Base-by-base conservation (phyloP, 2,113 vertebrate species). In the Ginglymostoma cirratum region DNA sequence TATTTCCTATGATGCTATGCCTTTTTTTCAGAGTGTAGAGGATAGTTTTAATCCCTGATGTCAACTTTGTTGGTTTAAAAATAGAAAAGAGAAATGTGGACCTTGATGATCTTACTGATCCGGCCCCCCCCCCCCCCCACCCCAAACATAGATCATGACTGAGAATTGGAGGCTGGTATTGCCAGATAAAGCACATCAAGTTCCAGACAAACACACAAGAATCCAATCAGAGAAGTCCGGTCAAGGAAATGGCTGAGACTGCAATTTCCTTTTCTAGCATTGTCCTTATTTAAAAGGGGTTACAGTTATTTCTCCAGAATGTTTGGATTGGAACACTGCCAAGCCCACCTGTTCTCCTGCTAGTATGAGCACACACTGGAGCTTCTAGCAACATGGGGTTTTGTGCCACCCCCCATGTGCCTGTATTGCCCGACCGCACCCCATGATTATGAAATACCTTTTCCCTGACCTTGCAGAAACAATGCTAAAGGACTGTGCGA, bases 91-190 rank as follows among this genome's bases (percentile, higher is more conserved):
- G 80, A 19, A 83, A 45, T 6, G 5, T 83, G 5, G 38, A 38
- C 78, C n/a, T 83, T 42, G 1, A 17, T 45, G 0, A 42, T 83
- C 80, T 38, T 0, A 38, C 80, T 83, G 80, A 83, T 4, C 0
- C 2, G 5, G 17, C 3, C 42, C 17, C 14, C n/a, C 3, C 42
- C 17, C 14, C 0, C 42, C 1, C 0, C 42, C n/a, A 2, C 48
- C n/a, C 17, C 42, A 4, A 83, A 5, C n/a, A n/a, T 23, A 17
- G 17, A 42, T 21, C 80, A 38, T 1, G 38, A 45, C 38, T 1
- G 14, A 83, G 42, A 17, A 45, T 83, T 83, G 38, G 80, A 42
- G 80, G 4, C 38, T 7, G 38, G 38, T 83, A 83, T 83, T 42
- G 3, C 38, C 38, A 83, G 38, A 7, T 80, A 45, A 72, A 83